Percentiles rank a stretch among this genome's conserved stretches.
These are phyloP conservation scores for Sturnus vulgaris DNA, from an alignment of 2,113 vertebrate species.

Conservation along the genomic window DNA sequence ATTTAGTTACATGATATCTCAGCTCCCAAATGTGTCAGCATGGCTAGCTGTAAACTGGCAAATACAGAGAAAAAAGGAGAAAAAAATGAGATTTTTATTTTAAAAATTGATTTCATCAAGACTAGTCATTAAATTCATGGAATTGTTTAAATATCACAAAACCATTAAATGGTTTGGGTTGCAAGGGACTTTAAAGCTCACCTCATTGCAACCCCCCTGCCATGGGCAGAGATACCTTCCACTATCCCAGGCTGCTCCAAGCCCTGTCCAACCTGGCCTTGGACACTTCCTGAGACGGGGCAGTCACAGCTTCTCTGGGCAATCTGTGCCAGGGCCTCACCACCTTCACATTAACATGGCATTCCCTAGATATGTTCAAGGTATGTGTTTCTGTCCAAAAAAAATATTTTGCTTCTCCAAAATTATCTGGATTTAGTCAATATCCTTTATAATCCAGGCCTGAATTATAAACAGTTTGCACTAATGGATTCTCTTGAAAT, in stretches of 20 bases:
- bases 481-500: not conserved
- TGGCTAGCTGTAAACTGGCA: constrained; percentile 58
- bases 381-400: not conserved
- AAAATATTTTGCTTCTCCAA: not conserved
- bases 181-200: not conserved
- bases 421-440: not conserved
- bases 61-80: constrained; percentile 10
- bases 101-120: not conserved
- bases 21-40: constrained; percentile 56
- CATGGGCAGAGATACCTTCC: not conserved
- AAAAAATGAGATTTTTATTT: not conserved
- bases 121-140: not conserved
- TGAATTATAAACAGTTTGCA: not conserved
- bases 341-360: not conserved
- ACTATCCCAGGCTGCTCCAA: not conserved
- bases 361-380: not conserved
- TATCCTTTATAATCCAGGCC: not conserved
- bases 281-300: not conserved
- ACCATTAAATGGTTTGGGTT: not conserved
- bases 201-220: not conserved
- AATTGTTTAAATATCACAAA: not conserved
- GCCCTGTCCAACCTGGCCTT: accelerated
- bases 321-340: not conserved
- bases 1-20: constrained; percentile 66
- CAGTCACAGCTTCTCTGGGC: not conserved